A percentile compares a stretch with the other conserved stretches of the same genome.
These are phyloP conservation scores for Himalopsyche tibetana DNA, from an alignment of 2,888 invertebrate genomes.

Conservation along the genomic window DNA sequence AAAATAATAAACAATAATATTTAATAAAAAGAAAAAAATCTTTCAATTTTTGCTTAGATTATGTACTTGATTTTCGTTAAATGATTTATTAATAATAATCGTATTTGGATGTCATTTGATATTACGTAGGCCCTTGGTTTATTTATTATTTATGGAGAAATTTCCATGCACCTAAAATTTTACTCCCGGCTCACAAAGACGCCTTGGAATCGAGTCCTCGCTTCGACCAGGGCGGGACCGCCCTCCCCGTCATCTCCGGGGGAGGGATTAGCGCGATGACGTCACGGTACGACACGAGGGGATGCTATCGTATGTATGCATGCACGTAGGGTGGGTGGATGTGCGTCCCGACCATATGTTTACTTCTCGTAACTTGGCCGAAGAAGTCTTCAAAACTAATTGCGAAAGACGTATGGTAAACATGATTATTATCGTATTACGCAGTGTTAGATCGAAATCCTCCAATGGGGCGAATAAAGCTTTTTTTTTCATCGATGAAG, in stretches of 20 bases:
- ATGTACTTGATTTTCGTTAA: too few relatives aligned
- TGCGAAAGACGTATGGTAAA: too few relatives aligned
- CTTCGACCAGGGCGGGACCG: constrained; percentile 41
- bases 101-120: too few relatives aligned
- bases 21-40: too few relatives aligned
- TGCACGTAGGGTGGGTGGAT: neutral
- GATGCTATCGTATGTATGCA: constrained; percentile 46
- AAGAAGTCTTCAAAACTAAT: neutral
- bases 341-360: neutral
- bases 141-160: too few relatives aligned
- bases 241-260: constrained; percentile 37
- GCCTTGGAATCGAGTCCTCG: constrained; percentile 34
- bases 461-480: too few relatives aligned
- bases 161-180: neutral
- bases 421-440: too few relatives aligned
- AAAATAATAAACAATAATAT: too few relatives aligned
- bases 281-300: constrained; percentile 63
- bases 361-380: constrained; percentile 8
- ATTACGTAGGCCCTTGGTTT: neutral
- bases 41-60: too few relatives aligned
- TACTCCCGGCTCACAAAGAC: neutral
- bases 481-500: too few relatives aligned
- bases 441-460: too few relatives aligned
- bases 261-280: constrained; percentile 65
- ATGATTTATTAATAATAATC: too few relatives aligned